Conservation (phyloP, 1,140 invertebrate species). For the honey bee (Apis mellifera) region Amel_HAv3.1 CM009937.2:2853501-2854000, state of each 20-base stretch:
- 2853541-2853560: slow-evolving; percentile 41
- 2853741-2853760: background rate
- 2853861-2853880: background rate
- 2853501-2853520: background rate
- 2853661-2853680: background rate
- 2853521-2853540: slow-evolving; percentile 28
- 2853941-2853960: too few relatives aligned
- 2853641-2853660: background rate
- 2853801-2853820: background rate
- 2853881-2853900: background rate
- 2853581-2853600: background rate
- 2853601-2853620: slow-evolving; percentile 65
- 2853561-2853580: slow-evolving; percentile 27
- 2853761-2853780: too few relatives aligned
- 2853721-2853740: background rate
- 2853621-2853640: slow-evolving; percentile 51
- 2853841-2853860: background rate
- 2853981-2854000: too few relatives aligned
- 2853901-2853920: too few relatives aligned
- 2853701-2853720: slow-evolving; percentile 34
- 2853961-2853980: too few relatives aligned
- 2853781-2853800: background rate
- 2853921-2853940: too few relatives aligned
- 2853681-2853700: slow-evolving; percentile 3
- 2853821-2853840: background rate